A percentile compares a stretch with the other conserved stretches of the same genome.
phyloP scores from a whole-genome alignment of 2,888 invertebrate species.

The Coronaproctus castanopsis region DNA sequence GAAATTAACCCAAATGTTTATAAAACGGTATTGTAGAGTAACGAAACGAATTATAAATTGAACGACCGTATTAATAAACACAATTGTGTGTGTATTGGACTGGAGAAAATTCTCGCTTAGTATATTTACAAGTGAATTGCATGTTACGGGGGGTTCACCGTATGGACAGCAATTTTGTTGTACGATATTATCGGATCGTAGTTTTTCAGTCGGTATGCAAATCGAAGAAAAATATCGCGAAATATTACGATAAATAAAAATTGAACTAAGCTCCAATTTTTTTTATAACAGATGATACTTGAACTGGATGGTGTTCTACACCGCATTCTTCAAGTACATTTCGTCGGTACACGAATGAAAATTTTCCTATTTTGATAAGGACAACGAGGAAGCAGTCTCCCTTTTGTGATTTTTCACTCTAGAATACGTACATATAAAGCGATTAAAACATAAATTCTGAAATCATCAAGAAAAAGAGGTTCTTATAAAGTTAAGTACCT shows the following conservation, averaged over 20 bases:
- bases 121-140: not conserved
- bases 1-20: no score
- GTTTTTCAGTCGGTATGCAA: not conserved
- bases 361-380: not conserved
- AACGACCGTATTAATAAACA: not conserved
- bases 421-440: not conserved
- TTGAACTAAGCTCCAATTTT: not conserved
- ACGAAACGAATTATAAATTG: not conserved
- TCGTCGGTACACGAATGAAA: not conserved
- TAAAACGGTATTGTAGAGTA: not conserved
- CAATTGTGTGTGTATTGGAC: not conserved
- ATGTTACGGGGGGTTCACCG: not conserved
- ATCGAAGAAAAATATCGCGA: not conserved
- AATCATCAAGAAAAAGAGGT: not conserved
- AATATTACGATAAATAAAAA: not conserved
- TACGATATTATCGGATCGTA: not conserved
- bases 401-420: not conserved
- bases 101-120: not conserved
- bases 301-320: not conserved
- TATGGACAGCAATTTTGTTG: not conserved
- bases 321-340: not conserved
- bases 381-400: not conserved
- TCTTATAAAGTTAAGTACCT: not conserved
- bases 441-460: not conserved
- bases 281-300: not conserved